Evolutionary conservation across 2,797 vertebrate species (phyloP), one percentile per base, ranked within the genome.

Genomic region (Rhinichthys osculus): DNA sequence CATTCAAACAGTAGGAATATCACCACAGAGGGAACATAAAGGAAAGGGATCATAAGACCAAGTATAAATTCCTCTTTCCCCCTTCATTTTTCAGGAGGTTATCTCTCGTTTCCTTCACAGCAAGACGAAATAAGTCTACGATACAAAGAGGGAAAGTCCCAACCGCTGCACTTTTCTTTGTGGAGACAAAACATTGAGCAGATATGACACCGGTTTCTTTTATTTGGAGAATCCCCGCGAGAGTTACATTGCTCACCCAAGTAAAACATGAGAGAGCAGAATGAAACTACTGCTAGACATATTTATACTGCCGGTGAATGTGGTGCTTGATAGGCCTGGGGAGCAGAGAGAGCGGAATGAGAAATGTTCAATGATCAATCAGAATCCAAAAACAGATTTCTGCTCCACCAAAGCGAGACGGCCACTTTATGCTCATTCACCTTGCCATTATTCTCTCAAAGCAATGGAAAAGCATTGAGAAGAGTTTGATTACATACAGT

Each of bases 391-490:
- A 80, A 33, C 96, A 95, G 96, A 96, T 95, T 95, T 94, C 94
- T 95, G 95, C 95, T 95, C 95, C 96, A 96, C 95, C 96, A 96
- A 95, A 95, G 96, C 95, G 95, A 95, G 94, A 95, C 95, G 93
- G 95, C 92, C 95, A 95, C 42, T 52, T 85, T 85, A 35, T 23
- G 33, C 69, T 81, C 44, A 74, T 81, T 85, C 44, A 5, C 27
- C 2, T 2, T 19, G 78, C 30, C 44, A 81, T 74, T 85, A 71
- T 80, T 81, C 57, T 54, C 35, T 81, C 42, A 67, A 47, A 73
- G 44, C 23, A 66, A 54, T 10, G 23, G 47, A 67, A 74, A 74
- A 67, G 2, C 77, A 23, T n/a, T 42, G 10, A 27, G 17, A 21
- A 23, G 16, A 66, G 67, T 66, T n/a, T 85, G 84, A 85, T 73